Evolutionary conservation across 2,888 invertebrate species (phyloP).

Genomic region (Antheraea assamensis): DNA sequence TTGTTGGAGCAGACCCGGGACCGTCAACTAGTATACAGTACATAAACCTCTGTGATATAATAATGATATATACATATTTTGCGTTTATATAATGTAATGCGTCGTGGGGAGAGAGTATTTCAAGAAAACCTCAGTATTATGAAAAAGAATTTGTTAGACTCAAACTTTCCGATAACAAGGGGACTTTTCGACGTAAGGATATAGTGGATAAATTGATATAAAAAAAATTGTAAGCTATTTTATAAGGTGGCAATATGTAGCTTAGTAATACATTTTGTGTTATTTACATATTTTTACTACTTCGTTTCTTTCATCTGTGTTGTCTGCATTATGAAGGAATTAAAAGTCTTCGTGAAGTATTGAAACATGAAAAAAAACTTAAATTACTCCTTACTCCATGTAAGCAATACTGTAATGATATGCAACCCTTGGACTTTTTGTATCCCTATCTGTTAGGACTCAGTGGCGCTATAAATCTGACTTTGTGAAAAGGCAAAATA

Average conservation of each 20-base stretch:
- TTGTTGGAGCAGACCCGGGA: neutral
- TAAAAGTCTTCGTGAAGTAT: no score
- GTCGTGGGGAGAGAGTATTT: conserved; percentile 18
- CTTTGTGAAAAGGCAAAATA: no score
- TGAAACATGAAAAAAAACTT: no score
- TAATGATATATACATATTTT: conserved; percentile 10
- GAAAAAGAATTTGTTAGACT: conserved; percentile 40
- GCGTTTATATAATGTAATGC: neutral
- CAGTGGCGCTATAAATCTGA: no score
- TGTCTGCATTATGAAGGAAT: no score
- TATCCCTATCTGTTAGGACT: no score
- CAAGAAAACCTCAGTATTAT: conserved; percentile 33
- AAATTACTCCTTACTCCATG: no score
- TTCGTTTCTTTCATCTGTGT: no score
- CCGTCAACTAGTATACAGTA: neutral
- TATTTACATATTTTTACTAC: no score
- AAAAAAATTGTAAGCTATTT: neutral
- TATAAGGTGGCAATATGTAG: neutral
- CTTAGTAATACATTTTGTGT: no score
- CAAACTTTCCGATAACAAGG: conserved; percentile 50
- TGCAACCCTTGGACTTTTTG: no score
- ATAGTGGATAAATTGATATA: conserved; percentile 28
- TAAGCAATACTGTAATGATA: no score
- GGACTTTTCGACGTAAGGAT: conserved; percentile 32
- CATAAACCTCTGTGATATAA: neutral